These are phyloP conservation scores for Sminthurides bifidus DNA, from an alignment of 1,140 invertebrate species.

Conservation along the genomic window DNA sequence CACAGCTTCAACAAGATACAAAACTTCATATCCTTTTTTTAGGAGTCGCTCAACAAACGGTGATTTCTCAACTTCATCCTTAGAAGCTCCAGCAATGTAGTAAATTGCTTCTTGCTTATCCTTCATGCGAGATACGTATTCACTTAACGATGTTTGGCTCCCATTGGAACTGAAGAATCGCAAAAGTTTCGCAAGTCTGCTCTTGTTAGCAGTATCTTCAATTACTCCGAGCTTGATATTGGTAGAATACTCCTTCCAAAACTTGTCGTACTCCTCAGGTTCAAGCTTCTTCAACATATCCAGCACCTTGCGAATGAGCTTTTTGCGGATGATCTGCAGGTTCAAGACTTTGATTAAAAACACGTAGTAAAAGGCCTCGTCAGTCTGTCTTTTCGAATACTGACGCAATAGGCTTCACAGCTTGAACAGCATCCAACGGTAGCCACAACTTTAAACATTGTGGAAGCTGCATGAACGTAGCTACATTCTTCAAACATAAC, in stretches of 20 bases:
- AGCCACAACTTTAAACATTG: too few species aligned
- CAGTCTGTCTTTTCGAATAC: too few species aligned
- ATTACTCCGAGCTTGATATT: constrained; percentile 96
- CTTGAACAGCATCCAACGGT: too few species aligned
- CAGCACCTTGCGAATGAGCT: constrained; percentile 88
- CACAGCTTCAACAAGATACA: constrained; percentile 91
- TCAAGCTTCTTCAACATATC: constrained; percentile 98
- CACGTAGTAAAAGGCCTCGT: too few species aligned
- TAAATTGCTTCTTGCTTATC: constrained; percentile 93
- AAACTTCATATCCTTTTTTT: constrained; percentile 90
- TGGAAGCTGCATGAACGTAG: background rate
- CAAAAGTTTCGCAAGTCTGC: constrained; percentile 85
- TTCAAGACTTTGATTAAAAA: too few species aligned
- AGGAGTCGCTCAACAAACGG: constrained; percentile 91
- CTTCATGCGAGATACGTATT: constrained; percentile 94
- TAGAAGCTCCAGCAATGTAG: constrained; percentile 83
- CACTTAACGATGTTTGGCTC: constrained; percentile 61
- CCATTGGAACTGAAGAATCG: constrained; percentile 78
- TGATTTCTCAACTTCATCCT: constrained; percentile 73
- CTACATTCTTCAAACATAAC: constrained; percentile 1
- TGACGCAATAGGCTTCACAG: too few species aligned
- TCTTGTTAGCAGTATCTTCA: constrained; percentile 93
- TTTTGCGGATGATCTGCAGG: constrained; percentile 79
- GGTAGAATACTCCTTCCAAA: constrained; percentile 99
- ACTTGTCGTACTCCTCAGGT: constrained; percentile 79